Evolutionary conservation across 2,797 vertebrate species (phyloP).

Genomic region (Eospalax fontanierii): DNA sequence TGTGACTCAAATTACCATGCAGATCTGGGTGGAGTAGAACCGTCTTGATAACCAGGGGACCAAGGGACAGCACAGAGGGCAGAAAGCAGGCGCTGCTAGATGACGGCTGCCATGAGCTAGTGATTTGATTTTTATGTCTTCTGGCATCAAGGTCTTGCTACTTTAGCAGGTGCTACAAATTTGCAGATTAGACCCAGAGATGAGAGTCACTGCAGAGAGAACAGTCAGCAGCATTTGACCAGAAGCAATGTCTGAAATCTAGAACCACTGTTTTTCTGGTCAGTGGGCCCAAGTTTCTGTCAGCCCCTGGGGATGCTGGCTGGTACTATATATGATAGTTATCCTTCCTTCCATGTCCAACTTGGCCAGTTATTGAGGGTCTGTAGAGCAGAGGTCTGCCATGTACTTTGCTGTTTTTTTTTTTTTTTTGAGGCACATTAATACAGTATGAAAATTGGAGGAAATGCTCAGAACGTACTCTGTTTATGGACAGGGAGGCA

Average conservation of each 20-base stretch:
- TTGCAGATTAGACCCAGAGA: not conserved
- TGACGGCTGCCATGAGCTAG: not conserved
- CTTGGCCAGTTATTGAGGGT: not conserved
- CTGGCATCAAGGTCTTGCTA: not conserved
- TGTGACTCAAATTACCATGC: not conserved
- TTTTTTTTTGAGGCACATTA: not conserved
- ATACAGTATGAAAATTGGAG: not conserved
- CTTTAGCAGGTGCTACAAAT: not conserved
- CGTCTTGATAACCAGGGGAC: not conserved
- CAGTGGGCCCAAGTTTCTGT: not conserved
- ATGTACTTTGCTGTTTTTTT: not conserved
- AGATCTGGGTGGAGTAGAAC: not conserved
- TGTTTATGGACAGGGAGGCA: not conserved
- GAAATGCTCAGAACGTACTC: not conserved
- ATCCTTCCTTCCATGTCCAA: not conserved
- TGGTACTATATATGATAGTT: rapidly evolving
- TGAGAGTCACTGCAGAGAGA: not conserved
- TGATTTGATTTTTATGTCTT: not conserved
- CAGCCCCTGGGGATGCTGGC: not conserved
- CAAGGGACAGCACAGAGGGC: not conserved
- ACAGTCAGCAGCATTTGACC: not conserved
- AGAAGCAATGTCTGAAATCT: not conserved
- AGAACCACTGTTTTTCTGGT: not conserved
- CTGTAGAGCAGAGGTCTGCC: not conserved
- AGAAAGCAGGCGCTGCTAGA: not conserved